Conservation (phyloP, 2,797 vertebrate genomes). For the Hydrophis major region DNA sequence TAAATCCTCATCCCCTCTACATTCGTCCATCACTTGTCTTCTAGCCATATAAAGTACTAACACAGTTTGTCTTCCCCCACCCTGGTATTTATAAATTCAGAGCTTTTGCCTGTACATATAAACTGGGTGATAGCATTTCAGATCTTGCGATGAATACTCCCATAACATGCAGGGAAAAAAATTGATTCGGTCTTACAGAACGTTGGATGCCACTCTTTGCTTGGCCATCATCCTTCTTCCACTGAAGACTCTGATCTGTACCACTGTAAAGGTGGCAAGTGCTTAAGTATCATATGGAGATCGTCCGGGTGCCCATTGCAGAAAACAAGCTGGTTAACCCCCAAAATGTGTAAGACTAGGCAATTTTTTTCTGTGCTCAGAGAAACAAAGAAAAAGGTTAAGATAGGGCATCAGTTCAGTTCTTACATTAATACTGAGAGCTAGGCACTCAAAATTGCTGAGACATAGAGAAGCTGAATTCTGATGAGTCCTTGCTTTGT, state of each 20-base stretch:
- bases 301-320: background rate
- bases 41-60: background rate
- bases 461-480: constrained; percentile 15
- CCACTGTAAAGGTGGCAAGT: background rate
- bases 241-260: background rate
- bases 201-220: background rate
- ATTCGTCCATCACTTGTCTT: background rate
- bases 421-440: constrained; percentile 1
- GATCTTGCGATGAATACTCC: constrained; percentile 20
- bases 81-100: constrained; percentile 58
- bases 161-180: background rate
- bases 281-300: background rate
- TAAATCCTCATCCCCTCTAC: background rate
- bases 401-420: constrained; percentile 12
- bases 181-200: background rate
- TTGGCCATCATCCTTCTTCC: background rate
- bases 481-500: constrained; percentile 21
- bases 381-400: constrained; percentile 19
- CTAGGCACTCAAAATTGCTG: constrained; percentile 35
- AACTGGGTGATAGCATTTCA: constrained; percentile 38
- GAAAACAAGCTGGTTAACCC: background rate
- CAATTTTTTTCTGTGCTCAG: background rate
- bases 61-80: background rate
- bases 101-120: constrained; percentile 32
- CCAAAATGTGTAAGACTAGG: constrained; percentile 9